A percentile compares a stretch with the other conserved stretches of the same genome.
Evolutionary conservation across 2,113 vertebrate genomes (phyloP).

Genomic region (Serinus canaria): DNA sequence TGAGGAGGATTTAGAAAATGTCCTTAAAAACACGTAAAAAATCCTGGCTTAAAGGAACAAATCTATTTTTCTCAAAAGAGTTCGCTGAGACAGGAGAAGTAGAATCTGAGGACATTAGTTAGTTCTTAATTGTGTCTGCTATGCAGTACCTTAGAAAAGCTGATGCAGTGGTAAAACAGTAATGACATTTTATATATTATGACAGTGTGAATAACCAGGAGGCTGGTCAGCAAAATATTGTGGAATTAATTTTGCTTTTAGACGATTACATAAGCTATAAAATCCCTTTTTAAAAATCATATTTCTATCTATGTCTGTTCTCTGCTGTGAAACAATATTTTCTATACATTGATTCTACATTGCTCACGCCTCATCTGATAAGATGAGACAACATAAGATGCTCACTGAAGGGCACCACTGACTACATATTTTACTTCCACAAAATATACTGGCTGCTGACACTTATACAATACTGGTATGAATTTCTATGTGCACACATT

Average conservation of each 20-base stretch:
- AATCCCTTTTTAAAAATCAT: constrained; percentile 15
- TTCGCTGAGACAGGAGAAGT: not conserved
- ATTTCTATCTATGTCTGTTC: constrained; percentile 14
- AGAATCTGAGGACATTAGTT: constrained; percentile 22
- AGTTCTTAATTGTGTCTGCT: constrained; percentile 64
- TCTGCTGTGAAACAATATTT: constrained; percentile 14
- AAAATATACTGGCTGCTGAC: not conserved
- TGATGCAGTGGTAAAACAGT: constrained; percentile 31
- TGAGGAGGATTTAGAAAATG: not conserved
- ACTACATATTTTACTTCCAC: constrained; percentile 28
- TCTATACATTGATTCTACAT: not conserved
- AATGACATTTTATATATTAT: constrained; percentile 56
- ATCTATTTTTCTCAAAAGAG: constrained; percentile 39
- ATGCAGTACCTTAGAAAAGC: constrained; percentile 40
- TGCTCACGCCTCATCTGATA: not conserved
- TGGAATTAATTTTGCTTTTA: constrained; percentile 27
- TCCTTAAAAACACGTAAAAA: constrained; percentile 8
- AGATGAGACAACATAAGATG: not conserved
- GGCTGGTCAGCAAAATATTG: constrained; percentile 48
- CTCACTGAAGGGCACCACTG: not conserved
- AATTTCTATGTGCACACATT: not conserved
- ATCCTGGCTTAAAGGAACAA: not conserved
- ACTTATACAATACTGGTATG: not conserved
- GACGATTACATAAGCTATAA: not conserved
- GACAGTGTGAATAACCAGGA: constrained; percentile 39